phyloP scores from a whole-genome alignment of 2,888 invertebrate species.

The Sinhomidia bicolor region DNA sequence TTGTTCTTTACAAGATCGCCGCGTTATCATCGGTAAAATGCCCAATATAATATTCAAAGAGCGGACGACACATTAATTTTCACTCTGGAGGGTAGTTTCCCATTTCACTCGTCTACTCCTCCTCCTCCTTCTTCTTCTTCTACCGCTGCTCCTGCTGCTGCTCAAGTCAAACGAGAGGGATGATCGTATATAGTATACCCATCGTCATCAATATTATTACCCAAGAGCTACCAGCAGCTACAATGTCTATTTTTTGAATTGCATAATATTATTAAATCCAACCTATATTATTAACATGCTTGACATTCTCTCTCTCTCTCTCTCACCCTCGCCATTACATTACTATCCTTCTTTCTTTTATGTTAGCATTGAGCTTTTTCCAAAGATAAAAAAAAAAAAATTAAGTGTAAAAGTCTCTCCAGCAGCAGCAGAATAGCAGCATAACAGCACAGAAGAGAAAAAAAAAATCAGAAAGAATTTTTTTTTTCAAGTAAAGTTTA shows the following conservation, averaged over 20 bases:
- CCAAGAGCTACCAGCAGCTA: not conserved
- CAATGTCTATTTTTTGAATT: constrained; percentile 38
- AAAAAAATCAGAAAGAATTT: constrained; percentile 32
- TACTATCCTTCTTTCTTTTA: not conserved
- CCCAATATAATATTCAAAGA: constrained; percentile 72
- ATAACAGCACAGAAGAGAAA: no score
- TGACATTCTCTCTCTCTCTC: constrained; percentile 29
- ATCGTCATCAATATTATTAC: not conserved
- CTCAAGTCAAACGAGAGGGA: not conserved
- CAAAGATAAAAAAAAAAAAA: constrained; percentile 49
- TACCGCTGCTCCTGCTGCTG: not conserved
- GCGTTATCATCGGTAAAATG: constrained; percentile 34
- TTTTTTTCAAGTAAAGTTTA: constrained; percentile 64
- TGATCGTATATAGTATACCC: not conserved
- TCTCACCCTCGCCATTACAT: no score
- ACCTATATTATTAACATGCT: constrained; percentile 27
- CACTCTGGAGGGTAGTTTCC: constrained; percentile 68
- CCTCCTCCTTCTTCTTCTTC: constrained; percentile 29
- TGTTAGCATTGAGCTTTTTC: not conserved
- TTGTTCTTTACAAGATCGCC: not conserved
- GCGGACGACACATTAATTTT: constrained; percentile 71
- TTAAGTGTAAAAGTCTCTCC: constrained; percentile 46
- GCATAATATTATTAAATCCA: constrained; percentile 52
- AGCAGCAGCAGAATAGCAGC: no score
- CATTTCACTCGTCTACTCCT: constrained; percentile 28